phyloP scores from a whole-genome alignment of 2,797 vertebrate genomes.

The Poecile montanus region DNA sequence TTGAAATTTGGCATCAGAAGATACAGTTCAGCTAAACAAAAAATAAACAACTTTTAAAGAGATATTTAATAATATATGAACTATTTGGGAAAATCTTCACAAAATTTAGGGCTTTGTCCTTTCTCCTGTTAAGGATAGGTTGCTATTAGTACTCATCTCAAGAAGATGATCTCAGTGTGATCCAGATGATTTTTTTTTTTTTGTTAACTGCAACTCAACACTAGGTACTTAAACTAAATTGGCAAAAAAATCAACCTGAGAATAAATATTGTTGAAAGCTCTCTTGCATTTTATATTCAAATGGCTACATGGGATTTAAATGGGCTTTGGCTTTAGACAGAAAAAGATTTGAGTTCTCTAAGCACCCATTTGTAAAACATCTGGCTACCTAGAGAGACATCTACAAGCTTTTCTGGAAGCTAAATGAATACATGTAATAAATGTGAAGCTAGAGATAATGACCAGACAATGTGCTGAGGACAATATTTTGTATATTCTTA shows the following conservation, averaged over 20 bases:
- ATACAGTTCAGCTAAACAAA: not conserved
- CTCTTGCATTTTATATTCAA: not conserved
- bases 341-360: not conserved
- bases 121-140: not conserved
- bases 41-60: not conserved
- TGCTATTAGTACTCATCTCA: not conserved
- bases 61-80: not conserved
- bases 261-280: slow-evolving; percentile 16
- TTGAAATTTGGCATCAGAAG: slow-evolving; percentile 28
- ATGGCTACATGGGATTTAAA: slow-evolving; percentile 14
- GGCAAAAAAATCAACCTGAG: not conserved
- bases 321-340: not conserved
- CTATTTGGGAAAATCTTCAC: not conserved
- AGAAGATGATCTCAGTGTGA: not conserved
- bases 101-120: not conserved
- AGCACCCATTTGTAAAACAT: slow-evolving; percentile 3
- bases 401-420: slow-evolving; percentile 6
- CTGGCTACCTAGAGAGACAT: slow-evolving; percentile 20
- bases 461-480: not conserved
- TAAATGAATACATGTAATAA: not conserved
- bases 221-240: not conserved
- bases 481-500: not conserved
- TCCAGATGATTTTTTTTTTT: not conserved
- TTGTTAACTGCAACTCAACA: not conserved
- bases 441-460: not conserved